Base-by-base conservation (phyloP, 2,888 invertebrate genomes). In the Drosophila hawaiiensis region DNA sequence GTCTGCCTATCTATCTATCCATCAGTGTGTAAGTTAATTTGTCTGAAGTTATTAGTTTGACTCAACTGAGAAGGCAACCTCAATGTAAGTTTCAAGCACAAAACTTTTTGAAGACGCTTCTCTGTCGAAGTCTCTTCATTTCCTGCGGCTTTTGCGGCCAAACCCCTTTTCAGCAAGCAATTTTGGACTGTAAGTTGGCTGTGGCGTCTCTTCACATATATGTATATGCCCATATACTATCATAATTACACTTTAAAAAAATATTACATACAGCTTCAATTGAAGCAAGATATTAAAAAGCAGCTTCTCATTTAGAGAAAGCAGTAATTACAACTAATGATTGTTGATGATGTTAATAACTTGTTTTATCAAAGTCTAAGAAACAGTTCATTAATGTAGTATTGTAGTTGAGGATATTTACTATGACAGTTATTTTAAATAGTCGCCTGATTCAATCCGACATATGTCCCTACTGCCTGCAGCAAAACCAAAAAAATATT, bases 31-130 rank as follows among this genome's bases (percentile, higher is more conserved):
- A 78, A 79, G 83, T 76, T 83, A 76, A 80, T 82, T 80, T 79
- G 76, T 82, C 80, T 65, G 63, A 61, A 79, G 76, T 70, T 80
- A 80, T 80, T 76, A 82, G 75, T 79, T 82, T 82, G 55, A 63
- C 53, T 55, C 64, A 68, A 63, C 53, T 76, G 68, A 33, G 47
- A 16, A 53, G 50, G 49, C 68, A 82, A 80, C 69, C 68, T 76
- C 76, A 82, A 80, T 79, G 79, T 62, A 59, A 70, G 68, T 73
- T 70, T 65, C 25, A 49, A 65, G 63, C 68, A 37, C 29, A 50
- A 59, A 78, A 74, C 61, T 82, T 82, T 82, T 58, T 53, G 9
- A 68, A 71, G 67, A 73, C 64, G n/a, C 37, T 52, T 50, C 68
- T 41, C 33, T 41, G 35, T 16, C 37, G 52, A 39, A 49, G 37